These are phyloP conservation scores for Echiichthys vipera DNA, from an alignment of 2,797 vertebrate genomes.

Conservation along the genomic window DNA sequence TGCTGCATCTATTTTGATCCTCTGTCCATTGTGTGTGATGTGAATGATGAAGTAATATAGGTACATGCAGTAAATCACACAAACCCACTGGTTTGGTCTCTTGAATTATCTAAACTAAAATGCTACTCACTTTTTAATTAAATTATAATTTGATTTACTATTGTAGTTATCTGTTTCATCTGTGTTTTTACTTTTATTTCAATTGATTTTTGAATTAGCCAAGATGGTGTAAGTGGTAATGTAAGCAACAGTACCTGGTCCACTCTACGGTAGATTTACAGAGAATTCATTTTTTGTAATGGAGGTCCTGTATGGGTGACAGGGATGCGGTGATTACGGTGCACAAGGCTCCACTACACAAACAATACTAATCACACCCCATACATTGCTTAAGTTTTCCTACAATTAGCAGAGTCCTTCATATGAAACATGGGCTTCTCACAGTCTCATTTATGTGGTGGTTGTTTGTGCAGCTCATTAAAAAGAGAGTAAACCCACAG, in stretches of 20 bases:
- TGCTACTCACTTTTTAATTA: not conserved
- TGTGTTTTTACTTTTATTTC: not conserved
- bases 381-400: slow-evolving; percentile 28
- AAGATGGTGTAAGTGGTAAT: not conserved
- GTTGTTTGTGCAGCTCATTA: slow-evolving; percentile 71
- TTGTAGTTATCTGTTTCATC: not conserved
- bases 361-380: slow-evolving; percentile 43
- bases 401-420: slow-evolving; percentile 59
- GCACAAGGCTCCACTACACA: slow-evolving; percentile 21
- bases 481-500: slow-evolving; percentile 58
- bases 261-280: not conserved
- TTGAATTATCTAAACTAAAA: not conserved
- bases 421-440: slow-evolving; percentile 53
- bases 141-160: not conserved
- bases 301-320: not conserved
- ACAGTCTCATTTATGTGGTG: slow-evolving; percentile 42
- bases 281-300: not conserved
- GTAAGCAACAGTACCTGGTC: not conserved
- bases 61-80: not conserved
- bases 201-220: not conserved
- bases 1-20: too few relatives aligned
- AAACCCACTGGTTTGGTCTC: not conserved
- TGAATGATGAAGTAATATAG: too few relatives aligned
- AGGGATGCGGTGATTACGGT: slow-evolving; percentile 14
- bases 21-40: too few relatives aligned